phyloP scores from a whole-genome alignment of 2,888 invertebrate genomes.

The Seira ritae region DNA sequence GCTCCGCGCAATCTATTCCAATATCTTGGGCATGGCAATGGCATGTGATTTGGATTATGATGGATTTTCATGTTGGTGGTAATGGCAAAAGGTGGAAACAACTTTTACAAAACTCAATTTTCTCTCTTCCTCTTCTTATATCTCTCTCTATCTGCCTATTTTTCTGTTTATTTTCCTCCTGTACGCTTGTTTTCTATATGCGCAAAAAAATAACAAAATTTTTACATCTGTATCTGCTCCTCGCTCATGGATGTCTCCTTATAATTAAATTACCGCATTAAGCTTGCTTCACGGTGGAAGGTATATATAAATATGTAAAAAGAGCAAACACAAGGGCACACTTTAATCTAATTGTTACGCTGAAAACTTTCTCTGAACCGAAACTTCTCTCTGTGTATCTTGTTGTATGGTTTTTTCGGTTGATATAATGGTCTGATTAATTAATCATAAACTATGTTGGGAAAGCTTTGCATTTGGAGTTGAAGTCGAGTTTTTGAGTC shows the following conservation, averaged over 20 bases:
- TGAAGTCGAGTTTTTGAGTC: slow-evolving; percentile 17
- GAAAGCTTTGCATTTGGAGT: slow-evolving; percentile 46
- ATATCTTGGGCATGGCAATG: slow-evolving; percentile 13
- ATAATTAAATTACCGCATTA: neutral
- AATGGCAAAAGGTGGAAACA: slow-evolving; percentile 29
- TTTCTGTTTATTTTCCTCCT: no score
- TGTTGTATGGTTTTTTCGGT: slow-evolving; percentile 15
- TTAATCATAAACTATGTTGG: slow-evolving; percentile 14
- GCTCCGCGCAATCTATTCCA: slow-evolving; percentile 8
- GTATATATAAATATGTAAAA: slow-evolving; percentile 25
- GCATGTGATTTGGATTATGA: slow-evolving; percentile 12
- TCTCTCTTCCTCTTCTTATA: neutral
- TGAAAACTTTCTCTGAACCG: neutral
- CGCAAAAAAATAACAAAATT: no score
- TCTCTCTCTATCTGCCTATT: slow-evolving; percentile 19
- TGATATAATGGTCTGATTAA: neutral
- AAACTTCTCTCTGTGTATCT: slow-evolving; percentile 9
- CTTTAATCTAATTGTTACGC: slow-evolving; percentile 2
- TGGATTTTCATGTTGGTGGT: slow-evolving; percentile 38
- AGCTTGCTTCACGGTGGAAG: neutral
- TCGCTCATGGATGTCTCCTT: neutral
- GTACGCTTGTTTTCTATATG: neutral
- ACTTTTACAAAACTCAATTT: slow-evolving; percentile 22
- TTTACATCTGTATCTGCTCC: no score
- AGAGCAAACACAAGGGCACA: slow-evolving; percentile 63